Evolutionary conservation across 1,140 invertebrate genomes (phyloP), one percentile per base, ranked within the genome.

Genomic region (Pinna nobilis): DNA sequence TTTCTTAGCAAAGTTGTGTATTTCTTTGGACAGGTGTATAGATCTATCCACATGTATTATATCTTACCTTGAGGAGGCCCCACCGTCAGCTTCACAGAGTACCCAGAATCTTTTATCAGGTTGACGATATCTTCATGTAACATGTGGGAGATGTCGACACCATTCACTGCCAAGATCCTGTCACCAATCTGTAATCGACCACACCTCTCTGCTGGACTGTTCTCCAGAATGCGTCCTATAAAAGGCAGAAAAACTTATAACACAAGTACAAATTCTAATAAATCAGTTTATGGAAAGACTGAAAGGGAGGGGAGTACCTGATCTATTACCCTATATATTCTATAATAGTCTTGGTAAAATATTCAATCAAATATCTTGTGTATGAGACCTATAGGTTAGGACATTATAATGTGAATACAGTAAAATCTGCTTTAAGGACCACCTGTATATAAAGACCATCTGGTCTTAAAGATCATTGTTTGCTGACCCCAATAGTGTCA

Each of bases 111-210:
- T 88, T 98, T 98, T 61, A 92, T 92, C n/a, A 92, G 86, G 88
- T 97, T 97, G 13, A 99, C 97, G 64, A 98, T 97, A 85, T 99
- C 97, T 65, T 96, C 96, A 87, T 99, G 98, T 81, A 95, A 94
- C 87, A 99, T 93, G 83, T 95, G 94, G 25, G 94, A 94, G 63
- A 99, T 98, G 73, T 97, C 94, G 59, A 94, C 93, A 53, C 95
- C 94, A 91, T 99, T 99, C 1, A 99, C 97, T 6, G 97, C 96
- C 49, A 98, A 91, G 75, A 99, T 99, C 74, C 96, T 94, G 90
- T 99, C 98, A 0, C 97, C 97, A 9, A 99, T 94, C 83, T 95
- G 94, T 0, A 99, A 90, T 53, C 93, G 92, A 0, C 94, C 95
- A 89, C 97, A 98, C 65, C 95, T 91, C 82, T 98, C 96, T 0